Evolutionary conservation across 2,113 vertebrate genomes (phyloP).

Genomic region (Clinocottus analis): DNA sequence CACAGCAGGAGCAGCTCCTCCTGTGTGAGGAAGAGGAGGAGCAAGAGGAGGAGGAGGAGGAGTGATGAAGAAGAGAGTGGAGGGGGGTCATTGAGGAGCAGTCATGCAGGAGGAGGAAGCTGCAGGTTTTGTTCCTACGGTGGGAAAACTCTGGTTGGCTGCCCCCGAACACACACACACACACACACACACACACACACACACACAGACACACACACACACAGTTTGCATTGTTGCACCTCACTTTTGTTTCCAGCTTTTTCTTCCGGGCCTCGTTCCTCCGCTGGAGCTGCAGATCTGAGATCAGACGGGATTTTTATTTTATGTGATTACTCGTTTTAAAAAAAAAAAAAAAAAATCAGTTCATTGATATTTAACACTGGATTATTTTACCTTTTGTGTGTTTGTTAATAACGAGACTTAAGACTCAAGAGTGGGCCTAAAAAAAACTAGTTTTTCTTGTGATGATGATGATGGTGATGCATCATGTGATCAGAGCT

Average conservation of each 20-base stretch:
- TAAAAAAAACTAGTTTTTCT: too few relatives aligned
- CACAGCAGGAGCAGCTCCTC: constrained; percentile 64
- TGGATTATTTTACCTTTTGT: neutral
- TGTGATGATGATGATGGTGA: too few relatives aligned
- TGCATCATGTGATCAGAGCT: neutral
- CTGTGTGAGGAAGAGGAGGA: constrained; percentile 31
- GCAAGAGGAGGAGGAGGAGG: constrained; percentile 16
- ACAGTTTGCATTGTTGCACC: constrained; percentile 54
- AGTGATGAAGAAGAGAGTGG: constrained; percentile 30
- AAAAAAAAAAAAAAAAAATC: too few relatives aligned
- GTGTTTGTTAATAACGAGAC: too few relatives aligned
- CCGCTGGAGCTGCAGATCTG: neutral
- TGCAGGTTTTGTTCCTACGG: constrained; percentile 76
- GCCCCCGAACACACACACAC: constrained; percentile 49
- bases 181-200: constrained; percentile 26
- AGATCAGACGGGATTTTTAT: neutral
- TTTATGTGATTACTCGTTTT: too few relatives aligned
- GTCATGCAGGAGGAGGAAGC: constrained; percentile 78
- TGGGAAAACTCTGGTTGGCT: constrained; percentile 80
- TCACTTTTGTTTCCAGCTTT: constrained; percentile 57
- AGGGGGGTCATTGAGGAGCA: constrained; percentile 71
- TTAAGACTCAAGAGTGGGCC: too few relatives aligned
- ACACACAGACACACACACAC: constrained; percentile 34
- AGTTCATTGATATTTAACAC: too few relatives aligned
- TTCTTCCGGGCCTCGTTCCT: neutral